Evolutionary conservation across 2,888 invertebrate genomes (phyloP), one percentile per base, ranked within the genome.

Genomic region (Drosophila maculinotata): DNA sequence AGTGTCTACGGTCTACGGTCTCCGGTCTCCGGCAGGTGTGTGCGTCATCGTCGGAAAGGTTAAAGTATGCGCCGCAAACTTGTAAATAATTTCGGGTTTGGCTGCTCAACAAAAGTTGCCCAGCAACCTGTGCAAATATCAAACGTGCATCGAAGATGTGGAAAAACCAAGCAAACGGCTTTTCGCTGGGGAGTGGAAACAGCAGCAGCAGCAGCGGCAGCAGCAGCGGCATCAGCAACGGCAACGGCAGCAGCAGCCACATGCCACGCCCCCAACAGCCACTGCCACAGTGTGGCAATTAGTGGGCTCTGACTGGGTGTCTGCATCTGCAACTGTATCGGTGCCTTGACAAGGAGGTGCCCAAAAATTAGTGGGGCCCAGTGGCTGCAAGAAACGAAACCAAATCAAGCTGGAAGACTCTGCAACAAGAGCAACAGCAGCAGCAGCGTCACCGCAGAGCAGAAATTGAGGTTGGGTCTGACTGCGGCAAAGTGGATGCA

Each of bases 51-150:
- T 49, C 51, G 51, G 51, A 81, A 81, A 81, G 80, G 83, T 80
- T 71, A 81, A 76, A 82, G 80, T 78, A 49, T 76, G 74, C 45
- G 45, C 53, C 44, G 31, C 59, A 66, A 78, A 70, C 76, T 82
- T 79, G 80, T 82, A 81, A 82, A 80, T 81, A 78, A 81, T 76
- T 80, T 81, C 82, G 73, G 78, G 80, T 69, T 79, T 80, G 76
- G 80, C 80, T 56, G 69, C 58, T 42, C 36, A 52, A 36, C 15
- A 63, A 67, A 71, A 79, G 62, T 79, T 79, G 70, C 71, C 64
- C 58, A 67, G 71, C 78, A 80, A 82, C 83, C 80, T 80, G 83
- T 45, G 80, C 74, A 81, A 82, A 81, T 81, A 81, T 83, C 81
- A 81, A 81, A 81, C 69, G 78, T 79, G 77, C 77, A 77, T 72